Base-by-base conservation (phyloP, 2,888 invertebrate species). In the Hanleya hanleyi region DNA sequence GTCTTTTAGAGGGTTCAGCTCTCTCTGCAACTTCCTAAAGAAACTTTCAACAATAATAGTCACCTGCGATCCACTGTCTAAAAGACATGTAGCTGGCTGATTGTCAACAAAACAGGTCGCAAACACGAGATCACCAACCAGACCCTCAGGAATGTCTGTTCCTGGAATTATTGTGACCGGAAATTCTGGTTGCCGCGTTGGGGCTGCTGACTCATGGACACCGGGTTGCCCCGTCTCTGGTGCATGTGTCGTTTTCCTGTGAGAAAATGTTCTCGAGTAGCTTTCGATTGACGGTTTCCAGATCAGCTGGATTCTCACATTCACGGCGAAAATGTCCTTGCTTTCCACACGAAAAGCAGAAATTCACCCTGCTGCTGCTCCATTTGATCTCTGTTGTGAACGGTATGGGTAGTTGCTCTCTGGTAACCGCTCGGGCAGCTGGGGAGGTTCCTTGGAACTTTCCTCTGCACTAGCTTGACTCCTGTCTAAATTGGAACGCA, bases 71-170 rank as follows among this genome's bases (percentile, higher is more conserved):
- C 26, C 57, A 29, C 57, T 57, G 26, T 57, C 57, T 4, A 57
- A 29, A 15, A 57, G 26, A 32, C 57, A 57, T 29, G 57, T 57
- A 57, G 9, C 57, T 57, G 57, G 29, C 26, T 57, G 57, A 15
- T 57, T 22, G 32, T 57, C 57, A 57, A 57, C 57, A 26, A 57
- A 57, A 57, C 57, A 57, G 26, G 22, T 57, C 12, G 57, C 57
- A 32, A 15, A 57, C 15, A 29, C 9, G 18, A 22, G 64, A 36
- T 64, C 64, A 64, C 64, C 64, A 64, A 64, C 37, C 15, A 64
- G 64, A 6, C 64, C 64, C 26, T 64, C 35, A 22, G 64, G 35
- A 35, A 64, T 57, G 32, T 51, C 51, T 51, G 51, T 57, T 29
- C 57, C 29, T 12, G 57, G 57, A 18, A 57, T 57, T 32, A 7